A percentile compares a stretch with the other conserved stretches of the same genome.
phyloP scores from a whole-genome alignment of 2,797 vertebrate genomes.

The Morus bassanus region DNA sequence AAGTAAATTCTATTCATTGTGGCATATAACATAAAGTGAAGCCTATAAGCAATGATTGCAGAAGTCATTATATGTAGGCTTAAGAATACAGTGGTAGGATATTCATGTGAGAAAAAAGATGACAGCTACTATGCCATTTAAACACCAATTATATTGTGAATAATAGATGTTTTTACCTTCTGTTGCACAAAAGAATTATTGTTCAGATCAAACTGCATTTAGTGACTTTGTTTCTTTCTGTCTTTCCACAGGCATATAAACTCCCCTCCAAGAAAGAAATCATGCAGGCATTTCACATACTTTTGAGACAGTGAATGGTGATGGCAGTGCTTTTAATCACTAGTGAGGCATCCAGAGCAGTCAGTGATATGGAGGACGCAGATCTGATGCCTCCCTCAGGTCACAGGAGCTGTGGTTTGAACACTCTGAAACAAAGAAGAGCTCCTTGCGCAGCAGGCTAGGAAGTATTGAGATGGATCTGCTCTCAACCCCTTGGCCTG shows the following conservation, averaged over 20 bases:
- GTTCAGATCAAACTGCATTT: background rate
- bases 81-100: background rate
- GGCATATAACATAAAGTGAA: background rate
- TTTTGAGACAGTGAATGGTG: background rate
- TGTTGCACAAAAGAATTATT: background rate
- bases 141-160: background rate
- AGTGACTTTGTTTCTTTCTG: background rate
- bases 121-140: background rate
- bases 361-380: background rate
- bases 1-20: background rate
- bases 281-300: background rate
- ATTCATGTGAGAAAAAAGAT: background rate
- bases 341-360: background rate
- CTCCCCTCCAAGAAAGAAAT: background rate
- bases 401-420: background rate
- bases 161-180: background rate
- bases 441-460: background rate
- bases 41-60: background rate
- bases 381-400: background rate
- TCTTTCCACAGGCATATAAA: background rate
- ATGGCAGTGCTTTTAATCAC: background rate
- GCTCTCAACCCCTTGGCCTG: background rate
- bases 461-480: background rate
- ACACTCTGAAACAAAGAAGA: background rate
- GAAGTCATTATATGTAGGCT: background rate